Evolutionary conservation across 2,113 vertebrate species (phyloP).

Genomic region (Kryptolebias marmoratus): DNA sequence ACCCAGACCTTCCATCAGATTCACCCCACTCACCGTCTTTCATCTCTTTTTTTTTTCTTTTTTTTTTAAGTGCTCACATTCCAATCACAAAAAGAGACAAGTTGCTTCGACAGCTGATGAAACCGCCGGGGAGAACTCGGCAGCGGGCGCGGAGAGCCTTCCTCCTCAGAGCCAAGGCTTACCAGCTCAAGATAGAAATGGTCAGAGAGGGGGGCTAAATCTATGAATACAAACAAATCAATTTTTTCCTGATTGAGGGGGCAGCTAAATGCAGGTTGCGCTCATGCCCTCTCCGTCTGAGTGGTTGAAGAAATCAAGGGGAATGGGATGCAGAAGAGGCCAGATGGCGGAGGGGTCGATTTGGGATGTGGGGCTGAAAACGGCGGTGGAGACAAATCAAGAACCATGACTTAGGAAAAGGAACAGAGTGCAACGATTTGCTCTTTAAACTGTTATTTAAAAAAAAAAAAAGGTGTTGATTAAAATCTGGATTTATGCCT

Average conservation of each 20-base stretch:
- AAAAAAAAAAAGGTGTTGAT: background rate
- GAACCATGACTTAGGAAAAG: too few species aligned
- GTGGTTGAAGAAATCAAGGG: slow-evolving; percentile 5
- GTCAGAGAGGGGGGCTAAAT: slow-evolving; percentile 7
- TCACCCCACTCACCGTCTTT: slow-evolving; percentile 23
- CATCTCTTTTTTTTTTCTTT: slow-evolving; percentile 16
- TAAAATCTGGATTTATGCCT: too few species aligned
- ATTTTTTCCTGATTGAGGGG: slow-evolving; percentile 16
- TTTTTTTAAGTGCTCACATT: slow-evolving; percentile 25
- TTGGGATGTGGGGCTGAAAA: background rate
- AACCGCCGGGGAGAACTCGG: slow-evolving; percentile 3
- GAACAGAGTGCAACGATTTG: too few species aligned
- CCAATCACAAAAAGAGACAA: slow-evolving; percentile 10
- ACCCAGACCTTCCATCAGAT: slow-evolving; percentile 25
- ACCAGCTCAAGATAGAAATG: slow-evolving; percentile 24
- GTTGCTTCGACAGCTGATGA: slow-evolving; percentile 30
- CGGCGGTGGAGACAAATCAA: background rate
- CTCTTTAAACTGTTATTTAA: too few species aligned
- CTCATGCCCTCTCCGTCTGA: slow-evolving; percentile 39
- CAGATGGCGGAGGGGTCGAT: slow-evolving; percentile 38
- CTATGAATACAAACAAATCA: slow-evolving; percentile 44
- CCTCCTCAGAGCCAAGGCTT: background rate
- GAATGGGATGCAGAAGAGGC: slow-evolving; percentile 28
- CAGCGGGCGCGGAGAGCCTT: background rate
- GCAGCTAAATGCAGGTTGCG: slow-evolving; percentile 40